These are phyloP conservation scores for Crotophaga sulcirostris DNA, from an alignment of 2,113 vertebrate species.

Conservation along the genomic window DNA sequence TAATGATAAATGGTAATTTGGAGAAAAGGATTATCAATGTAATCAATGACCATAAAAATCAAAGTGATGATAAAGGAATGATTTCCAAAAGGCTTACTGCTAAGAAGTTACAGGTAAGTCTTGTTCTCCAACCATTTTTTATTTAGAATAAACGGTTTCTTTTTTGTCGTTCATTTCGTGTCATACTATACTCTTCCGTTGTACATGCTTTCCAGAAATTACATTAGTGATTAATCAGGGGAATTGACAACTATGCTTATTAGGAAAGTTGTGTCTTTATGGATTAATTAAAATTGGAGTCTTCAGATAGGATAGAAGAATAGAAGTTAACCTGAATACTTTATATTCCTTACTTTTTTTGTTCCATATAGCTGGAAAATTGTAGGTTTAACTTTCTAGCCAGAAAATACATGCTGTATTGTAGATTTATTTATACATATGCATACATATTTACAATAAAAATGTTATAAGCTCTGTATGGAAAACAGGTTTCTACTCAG, in stretches of 20 bases:
- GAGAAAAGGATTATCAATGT: conserved; percentile 92
- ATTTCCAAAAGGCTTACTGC: conserved; percentile 91
- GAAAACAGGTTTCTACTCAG: background rate
- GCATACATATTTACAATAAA: background rate
- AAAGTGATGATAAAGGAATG: conserved; percentile 84
- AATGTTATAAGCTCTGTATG: background rate
- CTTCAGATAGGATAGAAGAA: background rate
- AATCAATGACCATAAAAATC: conserved; percentile 91
- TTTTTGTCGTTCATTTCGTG: background rate
- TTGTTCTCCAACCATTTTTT: background rate
- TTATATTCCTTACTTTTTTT: background rate
- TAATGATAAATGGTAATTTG: conserved; percentile 87
- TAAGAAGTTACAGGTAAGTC: conserved; percentile 92
- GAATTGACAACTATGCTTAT: background rate
- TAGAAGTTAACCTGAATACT: background rate
- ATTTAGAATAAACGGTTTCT: background rate
- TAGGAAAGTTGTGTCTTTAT: background rate
- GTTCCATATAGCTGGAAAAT: background rate
- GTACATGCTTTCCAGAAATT: background rate
- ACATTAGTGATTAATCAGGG: background rate
- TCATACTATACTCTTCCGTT: rapidly evolving
- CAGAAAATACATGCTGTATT: background rate
- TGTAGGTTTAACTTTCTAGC: background rate
- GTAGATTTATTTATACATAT: background rate
- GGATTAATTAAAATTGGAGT: background rate